Evolutionary conservation across 1,140 invertebrate species (phyloP).

Genomic region (Euglossa dilemma): DNA sequence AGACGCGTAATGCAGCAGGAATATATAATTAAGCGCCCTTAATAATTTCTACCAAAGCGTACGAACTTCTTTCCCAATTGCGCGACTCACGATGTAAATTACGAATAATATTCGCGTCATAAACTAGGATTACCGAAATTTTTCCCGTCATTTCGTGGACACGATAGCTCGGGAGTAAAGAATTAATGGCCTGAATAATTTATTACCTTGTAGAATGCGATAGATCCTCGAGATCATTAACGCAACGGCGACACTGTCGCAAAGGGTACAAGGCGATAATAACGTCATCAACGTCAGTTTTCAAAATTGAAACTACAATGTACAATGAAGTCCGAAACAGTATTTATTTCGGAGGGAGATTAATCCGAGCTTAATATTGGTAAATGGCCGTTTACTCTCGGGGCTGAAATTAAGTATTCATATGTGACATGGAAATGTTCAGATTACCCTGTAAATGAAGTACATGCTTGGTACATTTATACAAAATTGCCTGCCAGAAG

Average conservation of each 20-base stretch:
- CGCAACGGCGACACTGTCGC: too few relatives aligned
- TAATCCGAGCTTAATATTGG: background rate
- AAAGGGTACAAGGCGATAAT: too few relatives aligned
- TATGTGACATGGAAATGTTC: background rate
- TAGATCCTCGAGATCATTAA: background rate
- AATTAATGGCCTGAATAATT: background rate
- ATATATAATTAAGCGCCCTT: too few relatives aligned
- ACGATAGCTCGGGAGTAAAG: background rate
- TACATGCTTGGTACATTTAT: conserved; percentile 8
- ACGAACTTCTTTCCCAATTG: too few relatives aligned
- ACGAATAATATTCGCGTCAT: too few relatives aligned
- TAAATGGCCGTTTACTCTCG: background rate
- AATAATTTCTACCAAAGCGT: too few relatives aligned
- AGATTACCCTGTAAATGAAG: conserved; percentile 6
- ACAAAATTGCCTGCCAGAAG: conserved; percentile 24
- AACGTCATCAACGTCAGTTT: background rate
- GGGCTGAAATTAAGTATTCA: background rate
- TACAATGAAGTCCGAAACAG: background rate
- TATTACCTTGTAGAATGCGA: background rate
- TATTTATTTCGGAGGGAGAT: background rate
- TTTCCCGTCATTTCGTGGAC: too few relatives aligned
- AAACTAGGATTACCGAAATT: too few relatives aligned
- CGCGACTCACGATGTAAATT: too few relatives aligned
- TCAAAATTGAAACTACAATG: background rate
- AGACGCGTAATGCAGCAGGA: too few relatives aligned